Evolutionary conservation across 2,797 vertebrate species (phyloP).

Genomic region (Crypturellus tataupa): DNA sequence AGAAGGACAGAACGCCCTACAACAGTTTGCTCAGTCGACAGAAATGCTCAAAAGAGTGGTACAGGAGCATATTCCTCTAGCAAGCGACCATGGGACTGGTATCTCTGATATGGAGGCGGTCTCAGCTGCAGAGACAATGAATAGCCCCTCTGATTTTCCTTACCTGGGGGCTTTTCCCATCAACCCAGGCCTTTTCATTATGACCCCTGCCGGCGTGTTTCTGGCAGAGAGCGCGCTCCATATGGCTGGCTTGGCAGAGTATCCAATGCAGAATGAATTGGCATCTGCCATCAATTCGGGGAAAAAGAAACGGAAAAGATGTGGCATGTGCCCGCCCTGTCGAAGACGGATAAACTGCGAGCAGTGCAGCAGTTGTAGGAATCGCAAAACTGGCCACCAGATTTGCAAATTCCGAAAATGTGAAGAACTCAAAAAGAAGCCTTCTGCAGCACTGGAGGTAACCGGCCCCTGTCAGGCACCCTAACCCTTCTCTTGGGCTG

Average conservation of each 20-base stretch:
- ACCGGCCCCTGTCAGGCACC: constrained; percentile 83
- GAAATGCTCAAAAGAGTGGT: constrained; percentile 96
- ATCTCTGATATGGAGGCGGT: constrained; percentile 89
- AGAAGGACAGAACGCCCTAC: constrained; percentile 94
- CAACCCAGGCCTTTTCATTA: constrained; percentile 96
- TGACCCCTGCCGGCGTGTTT: constrained; percentile 96
- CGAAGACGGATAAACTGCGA: constrained; percentile 97
- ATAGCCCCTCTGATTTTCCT: constrained; percentile 94
- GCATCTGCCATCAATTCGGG: constrained; percentile 93
- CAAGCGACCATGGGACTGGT: constrained; percentile 87
- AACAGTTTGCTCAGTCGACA: constrained; percentile 96
- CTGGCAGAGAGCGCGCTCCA: constrained; percentile 93
- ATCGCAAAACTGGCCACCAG: constrained; percentile 99
- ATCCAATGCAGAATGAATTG: constrained; percentile 93
- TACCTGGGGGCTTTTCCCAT: constrained; percentile 96
- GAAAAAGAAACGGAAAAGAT: constrained; percentile 97
- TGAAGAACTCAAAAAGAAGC: constrained; percentile 99
- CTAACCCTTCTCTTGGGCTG: constrained; percentile 68
- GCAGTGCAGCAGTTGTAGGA: constrained; percentile 99
- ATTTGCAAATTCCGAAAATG: constrained; percentile 99
- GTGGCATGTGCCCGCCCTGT: constrained; percentile 96
- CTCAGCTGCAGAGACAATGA: constrained; percentile 90
- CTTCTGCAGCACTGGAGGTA: constrained; percentile 98
- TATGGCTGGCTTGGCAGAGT: constrained; percentile 97
- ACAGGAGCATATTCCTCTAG: constrained; percentile 87